Percentiles rank a stretch among this genome's conserved stretches.
Evolutionary conservation across 2,797 vertebrate genomes (phyloP).

Genomic region (Malurus leucopterus): DNA sequence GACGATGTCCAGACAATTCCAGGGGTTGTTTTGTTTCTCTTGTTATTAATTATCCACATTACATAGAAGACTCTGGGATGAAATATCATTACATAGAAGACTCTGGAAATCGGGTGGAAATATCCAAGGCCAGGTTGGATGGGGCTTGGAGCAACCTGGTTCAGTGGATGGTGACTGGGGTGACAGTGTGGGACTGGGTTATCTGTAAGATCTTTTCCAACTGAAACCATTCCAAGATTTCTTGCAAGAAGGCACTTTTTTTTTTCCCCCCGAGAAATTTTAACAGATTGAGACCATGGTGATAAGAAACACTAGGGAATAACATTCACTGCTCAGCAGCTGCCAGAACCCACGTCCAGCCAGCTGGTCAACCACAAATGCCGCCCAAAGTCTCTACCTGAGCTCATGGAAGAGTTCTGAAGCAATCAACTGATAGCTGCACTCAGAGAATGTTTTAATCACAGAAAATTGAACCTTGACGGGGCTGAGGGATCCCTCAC

Average conservation of each 20-base stretch:
- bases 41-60: neutral
- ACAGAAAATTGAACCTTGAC: neutral
- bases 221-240: neutral
- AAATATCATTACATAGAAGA: neutral
- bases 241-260: neutral
- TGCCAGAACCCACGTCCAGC: neutral
- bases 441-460: rapidly evolving
- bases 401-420: neutral
- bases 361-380: neutral
- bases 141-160: neutral
- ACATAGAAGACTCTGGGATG: neutral
- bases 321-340: neutral
- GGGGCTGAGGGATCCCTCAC: neutral
- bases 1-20: neutral
- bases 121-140: neutral
- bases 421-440: neutral
- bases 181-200: neutral
- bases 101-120: neutral
- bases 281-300: neutral
- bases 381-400: neutral
- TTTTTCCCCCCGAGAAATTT: neutral
- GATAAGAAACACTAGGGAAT: neutral
- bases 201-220: neutral
- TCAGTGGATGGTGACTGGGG: neutral
- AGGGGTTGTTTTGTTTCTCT: neutral